A percentile compares a stretch with the other conserved stretches of the same genome.
These are phyloP conservation scores for Nyctereutes procyonoides DNA, from an alignment of 2,113 vertebrate genomes.

Conservation along the genomic window DNA sequence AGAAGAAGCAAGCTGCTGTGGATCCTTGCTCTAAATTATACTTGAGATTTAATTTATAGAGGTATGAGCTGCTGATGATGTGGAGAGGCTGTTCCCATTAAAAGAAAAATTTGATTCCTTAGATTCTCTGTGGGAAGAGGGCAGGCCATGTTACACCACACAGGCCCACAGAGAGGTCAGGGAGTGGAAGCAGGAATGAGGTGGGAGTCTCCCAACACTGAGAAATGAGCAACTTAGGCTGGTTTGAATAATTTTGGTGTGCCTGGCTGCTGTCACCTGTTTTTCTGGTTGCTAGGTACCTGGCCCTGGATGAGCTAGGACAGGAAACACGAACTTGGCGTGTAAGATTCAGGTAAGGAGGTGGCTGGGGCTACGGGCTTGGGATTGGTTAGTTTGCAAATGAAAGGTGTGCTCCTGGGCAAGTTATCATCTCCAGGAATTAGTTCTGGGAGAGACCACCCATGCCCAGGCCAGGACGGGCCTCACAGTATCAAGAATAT, in stretches of 20 bases:
- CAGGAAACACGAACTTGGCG: not conserved
- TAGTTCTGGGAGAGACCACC: too few species aligned
- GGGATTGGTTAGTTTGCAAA: not conserved
- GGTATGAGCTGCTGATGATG: accelerated
- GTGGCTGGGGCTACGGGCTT: too few species aligned
- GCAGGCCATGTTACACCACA: accelerated
- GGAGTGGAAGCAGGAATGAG: not conserved
- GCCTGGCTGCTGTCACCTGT: not conserved
- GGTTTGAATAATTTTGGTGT: not conserved
- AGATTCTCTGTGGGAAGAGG: not conserved
- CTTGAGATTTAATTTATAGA: not conserved
- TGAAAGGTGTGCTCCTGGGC: not conserved
- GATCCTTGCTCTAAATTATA: not conserved
- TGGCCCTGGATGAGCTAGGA: not conserved
- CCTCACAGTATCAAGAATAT: too few species aligned
- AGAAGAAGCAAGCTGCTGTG: not conserved
- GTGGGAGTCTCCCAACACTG: not conserved
- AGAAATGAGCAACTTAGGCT: not conserved
- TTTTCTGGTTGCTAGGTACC: not conserved
- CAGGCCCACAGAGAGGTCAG: not conserved
- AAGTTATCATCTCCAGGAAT: accelerated
- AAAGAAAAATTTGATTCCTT: too few species aligned
- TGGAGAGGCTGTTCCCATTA: not conserved
- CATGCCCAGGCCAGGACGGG: not conserved
- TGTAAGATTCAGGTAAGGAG: not conserved